Evolutionary conservation across 2,888 invertebrate genomes (phyloP), one percentile per base, ranked within the genome.

Genomic region (Cephus pulcher): DNA sequence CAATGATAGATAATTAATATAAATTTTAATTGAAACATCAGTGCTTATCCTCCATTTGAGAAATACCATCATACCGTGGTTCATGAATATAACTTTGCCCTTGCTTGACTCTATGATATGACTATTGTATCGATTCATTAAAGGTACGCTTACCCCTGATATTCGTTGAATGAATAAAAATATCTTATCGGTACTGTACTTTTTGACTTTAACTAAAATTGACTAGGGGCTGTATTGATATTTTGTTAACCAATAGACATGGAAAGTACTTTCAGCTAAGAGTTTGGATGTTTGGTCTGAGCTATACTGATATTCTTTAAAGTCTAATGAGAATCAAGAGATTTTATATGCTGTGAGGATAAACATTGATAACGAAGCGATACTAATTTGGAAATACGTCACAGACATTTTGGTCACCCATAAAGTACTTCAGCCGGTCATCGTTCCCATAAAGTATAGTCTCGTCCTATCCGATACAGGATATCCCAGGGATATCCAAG

Each of bases 1-100:
- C 73, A 71, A 68, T 34, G 71, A 78, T 73, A 68, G 69, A 76
- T 76, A 79, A 76, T 79, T 80, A 75, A 75, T 78, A 75, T 74
- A 56, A 56, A 23, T 23, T 23, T 9, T 56, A 23, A 56, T 56
- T 23, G 56, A 56, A 56, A 56, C 23, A 15, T 56, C 56, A 9
- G 56, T 56, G 56, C 56, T 56, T 9, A 56, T 56, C 23, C 56
- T 56, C 56, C 23, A 56, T 23, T 56, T 9, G 56, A 56, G 15
- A 56, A 56, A 23, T 23, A 56, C 56, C 23, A 23, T 23, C 9
- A 1, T 9, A 6, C 23, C 23, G 9, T 56, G 56, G 23, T 23
- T 56, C 56, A 6, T 23, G 56, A 23, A 56, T 9, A 56, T 56
- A 56, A 9, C 2, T 56, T 56, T 56, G 23, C 9, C 23, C 2